Conservation (phyloP, 1,140 invertebrate species). For the Laupala kohalensis region DNA sequence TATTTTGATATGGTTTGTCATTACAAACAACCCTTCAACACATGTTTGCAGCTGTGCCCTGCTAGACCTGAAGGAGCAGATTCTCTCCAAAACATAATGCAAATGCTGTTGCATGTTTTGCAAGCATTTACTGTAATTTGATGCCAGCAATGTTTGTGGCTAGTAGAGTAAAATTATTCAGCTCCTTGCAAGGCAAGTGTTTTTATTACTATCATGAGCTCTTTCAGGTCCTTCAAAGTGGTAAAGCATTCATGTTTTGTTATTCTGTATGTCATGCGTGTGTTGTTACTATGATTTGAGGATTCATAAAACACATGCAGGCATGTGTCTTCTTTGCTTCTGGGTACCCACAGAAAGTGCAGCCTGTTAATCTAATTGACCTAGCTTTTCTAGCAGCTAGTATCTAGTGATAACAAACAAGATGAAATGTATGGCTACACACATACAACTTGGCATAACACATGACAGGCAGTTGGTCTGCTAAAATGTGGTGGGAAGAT, state of each 20-base stretch:
- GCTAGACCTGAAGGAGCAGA: background rate
- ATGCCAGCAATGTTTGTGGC: background rate
- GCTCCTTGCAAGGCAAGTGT: background rate
- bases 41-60: background rate
- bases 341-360: background rate
- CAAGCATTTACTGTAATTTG: background rate
- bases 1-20: background rate
- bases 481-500: too few relatives aligned
- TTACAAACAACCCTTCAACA: background rate
- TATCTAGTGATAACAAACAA: background rate
- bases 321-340: background rate
- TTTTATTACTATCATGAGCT: background rate
- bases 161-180: background rate
- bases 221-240: background rate
- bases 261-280: background rate
- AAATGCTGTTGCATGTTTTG: background rate
- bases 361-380: background rate
- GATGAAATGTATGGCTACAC: background rate
- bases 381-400: background rate
- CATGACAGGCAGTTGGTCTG: background rate
- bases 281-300: background rate
- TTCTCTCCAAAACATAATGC: background rate
- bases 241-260: background rate
- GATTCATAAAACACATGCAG: background rate
- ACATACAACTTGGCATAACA: background rate